Evolutionary conservation across 2,113 vertebrate genomes (phyloP).

Genomic region (Mus spicilegus): DNA sequence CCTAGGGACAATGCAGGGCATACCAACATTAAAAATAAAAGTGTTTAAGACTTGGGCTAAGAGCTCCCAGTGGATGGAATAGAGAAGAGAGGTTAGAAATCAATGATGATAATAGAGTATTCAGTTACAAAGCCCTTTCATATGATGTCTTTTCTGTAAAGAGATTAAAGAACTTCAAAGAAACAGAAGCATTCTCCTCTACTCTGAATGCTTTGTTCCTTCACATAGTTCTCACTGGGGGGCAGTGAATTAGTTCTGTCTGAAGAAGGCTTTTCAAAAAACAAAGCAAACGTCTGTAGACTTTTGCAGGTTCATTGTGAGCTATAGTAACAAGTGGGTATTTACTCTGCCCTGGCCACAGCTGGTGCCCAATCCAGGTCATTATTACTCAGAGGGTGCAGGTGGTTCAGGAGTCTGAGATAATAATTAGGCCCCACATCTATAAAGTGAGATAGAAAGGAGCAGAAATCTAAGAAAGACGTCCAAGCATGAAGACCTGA

Average conservation of each 20-base stretch:
- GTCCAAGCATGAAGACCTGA: conserved; percentile 11
- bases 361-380: conserved; percentile 21
- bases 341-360: conserved; percentile 57
- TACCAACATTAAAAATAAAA: conserved; percentile 64
- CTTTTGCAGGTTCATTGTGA: conserved; percentile 57
- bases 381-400: not conserved
- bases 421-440: conserved; percentile 22
- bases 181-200: conserved; percentile 56
- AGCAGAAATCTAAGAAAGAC: conserved; percentile 26
- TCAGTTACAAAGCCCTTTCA: conserved; percentile 68
- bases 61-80: not conserved
- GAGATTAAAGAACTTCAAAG: conserved; percentile 71
- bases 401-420: conserved; percentile 27
- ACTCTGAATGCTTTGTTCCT: conserved; percentile 65
- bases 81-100: conserved; percentile 67
- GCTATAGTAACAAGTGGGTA: conserved; percentile 41
- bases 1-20: conserved; percentile 33
- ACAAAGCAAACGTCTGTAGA: conserved; percentile 55
- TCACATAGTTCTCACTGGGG: conserved; percentile 45
- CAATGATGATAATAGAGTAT: conserved; percentile 59
- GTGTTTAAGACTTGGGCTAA: conserved; percentile 15
- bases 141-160: conserved; percentile 62
- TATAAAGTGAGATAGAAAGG: not conserved
- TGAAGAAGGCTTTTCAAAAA: conserved; percentile 72
- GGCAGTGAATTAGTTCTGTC: conserved; percentile 65